phyloP scores from a whole-genome alignment of 2,797 vertebrate genomes.

The Hoplostethus atlanticus region DNA sequence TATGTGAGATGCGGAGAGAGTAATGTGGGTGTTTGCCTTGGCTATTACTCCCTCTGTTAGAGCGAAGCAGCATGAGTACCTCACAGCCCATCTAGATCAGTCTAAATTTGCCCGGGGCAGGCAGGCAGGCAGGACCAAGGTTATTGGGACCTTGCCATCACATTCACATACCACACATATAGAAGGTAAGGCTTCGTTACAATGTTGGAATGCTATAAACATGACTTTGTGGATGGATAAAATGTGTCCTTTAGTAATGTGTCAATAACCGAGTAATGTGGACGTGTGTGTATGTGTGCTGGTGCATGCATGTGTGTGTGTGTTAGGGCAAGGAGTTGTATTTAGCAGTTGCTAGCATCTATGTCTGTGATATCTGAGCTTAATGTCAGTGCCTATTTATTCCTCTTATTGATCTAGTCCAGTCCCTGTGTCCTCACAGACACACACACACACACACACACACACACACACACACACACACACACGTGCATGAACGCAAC shows the following conservation, averaged over 20 bases:
- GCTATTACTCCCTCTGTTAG: conserved; percentile 78
- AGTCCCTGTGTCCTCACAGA: conserved; percentile 29
- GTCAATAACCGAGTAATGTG: conserved; percentile 22
- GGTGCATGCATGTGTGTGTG: neutral
- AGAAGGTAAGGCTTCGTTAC: conserved; percentile 20
- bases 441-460: conserved; percentile 20
- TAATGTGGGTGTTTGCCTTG: conserved; percentile 59
- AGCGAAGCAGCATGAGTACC: conserved; percentile 61
- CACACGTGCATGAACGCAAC: conserved; percentile 5
- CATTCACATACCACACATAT: conserved; percentile 38
- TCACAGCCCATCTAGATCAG: conserved; percentile 60
- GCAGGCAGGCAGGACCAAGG: conserved; percentile 56
- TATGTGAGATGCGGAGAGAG: conserved; percentile 53
- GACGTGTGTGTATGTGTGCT: neutral
- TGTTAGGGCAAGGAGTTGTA: neutral
- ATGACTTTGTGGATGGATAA: conserved; percentile 19
- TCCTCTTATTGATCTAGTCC: conserved; percentile 73
- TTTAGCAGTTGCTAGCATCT: neutral
- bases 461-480: neutral
- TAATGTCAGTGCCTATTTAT: conserved; percentile 67
- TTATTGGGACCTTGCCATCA: conserved; percentile 51
- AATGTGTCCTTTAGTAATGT: conserved; percentile 22
- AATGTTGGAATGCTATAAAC: conserved; percentile 2
- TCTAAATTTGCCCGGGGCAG: conserved; percentile 52
- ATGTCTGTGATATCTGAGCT: conserved; percentile 51